Evolutionary conservation across 2,888 invertebrate genomes (phyloP).

Genomic region (Limenitis camilla): DNA sequence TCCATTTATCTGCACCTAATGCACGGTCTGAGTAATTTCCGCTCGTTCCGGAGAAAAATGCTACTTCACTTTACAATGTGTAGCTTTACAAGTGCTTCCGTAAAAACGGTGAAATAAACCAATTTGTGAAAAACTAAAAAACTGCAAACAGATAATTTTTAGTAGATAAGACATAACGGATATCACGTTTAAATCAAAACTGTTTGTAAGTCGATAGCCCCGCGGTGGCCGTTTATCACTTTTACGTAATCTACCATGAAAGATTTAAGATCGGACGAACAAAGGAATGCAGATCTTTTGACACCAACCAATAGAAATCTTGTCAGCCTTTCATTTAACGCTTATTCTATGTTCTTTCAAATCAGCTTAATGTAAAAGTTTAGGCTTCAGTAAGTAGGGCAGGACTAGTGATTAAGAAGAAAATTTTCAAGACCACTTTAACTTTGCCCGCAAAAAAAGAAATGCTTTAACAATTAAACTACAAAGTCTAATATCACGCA

Average conservation of each 20-base stretch:
- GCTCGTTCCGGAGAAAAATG: too few species aligned
- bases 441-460: background rate
- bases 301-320: background rate
- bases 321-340: background rate
- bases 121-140: too few species aligned
- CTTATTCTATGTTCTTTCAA: conserved; percentile 1
- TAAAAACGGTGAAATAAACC: too few species aligned
- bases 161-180: background rate
- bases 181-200: background rate
- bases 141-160: too few species aligned
- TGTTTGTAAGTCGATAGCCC: background rate
- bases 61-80: too few species aligned
- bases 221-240: background rate
- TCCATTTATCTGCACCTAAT: too few species aligned
- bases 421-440: background rate
- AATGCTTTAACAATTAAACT: background rate
- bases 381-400: background rate
- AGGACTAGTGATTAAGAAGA: background rate
- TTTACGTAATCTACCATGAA: background rate
- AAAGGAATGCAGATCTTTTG: background rate
- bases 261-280: background rate
- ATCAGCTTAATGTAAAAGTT: conserved; percentile 2
- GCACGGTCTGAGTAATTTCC: too few species aligned
- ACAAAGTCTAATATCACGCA: background rate
- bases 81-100: too few species aligned